Percentiles rank a stretch among this genome's conserved stretches.
Evolutionary conservation across 1,140 invertebrate species (phyloP).

Genomic region (Cydia splendana): DNA sequence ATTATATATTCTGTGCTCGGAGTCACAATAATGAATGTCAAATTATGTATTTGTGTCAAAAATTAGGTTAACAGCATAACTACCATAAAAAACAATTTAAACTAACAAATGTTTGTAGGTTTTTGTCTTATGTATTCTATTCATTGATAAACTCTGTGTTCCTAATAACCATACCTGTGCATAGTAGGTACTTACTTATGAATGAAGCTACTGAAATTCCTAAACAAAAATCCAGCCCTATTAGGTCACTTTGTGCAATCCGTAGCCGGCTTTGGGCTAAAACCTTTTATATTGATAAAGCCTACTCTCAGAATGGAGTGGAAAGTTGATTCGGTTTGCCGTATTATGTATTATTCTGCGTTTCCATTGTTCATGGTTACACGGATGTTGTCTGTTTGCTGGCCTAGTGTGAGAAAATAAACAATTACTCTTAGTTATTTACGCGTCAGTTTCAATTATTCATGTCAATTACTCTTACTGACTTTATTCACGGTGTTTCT

Average conservation of each 20-base stretch:
- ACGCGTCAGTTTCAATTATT: not conserved
- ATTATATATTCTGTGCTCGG: no score
- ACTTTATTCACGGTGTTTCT: not conserved
- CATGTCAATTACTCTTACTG: not conserved
- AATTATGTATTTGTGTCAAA: no score
- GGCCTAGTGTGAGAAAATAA: constrained; percentile 3
- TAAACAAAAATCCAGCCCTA: not conserved
- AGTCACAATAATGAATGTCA: no score
- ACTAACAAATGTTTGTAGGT: no score
- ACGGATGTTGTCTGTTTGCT: constrained; percentile 23
- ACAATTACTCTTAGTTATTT: not conserved
- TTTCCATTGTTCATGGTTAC: constrained; percentile 5
- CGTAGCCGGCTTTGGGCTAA: constrained; percentile 18
- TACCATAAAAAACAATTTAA: no score
- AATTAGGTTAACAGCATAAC: no score
- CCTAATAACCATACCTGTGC: no score
- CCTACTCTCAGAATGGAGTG: constrained; percentile 32
- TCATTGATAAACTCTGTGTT: no score
- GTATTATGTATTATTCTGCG: not conserved
- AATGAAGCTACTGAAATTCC: not conserved
- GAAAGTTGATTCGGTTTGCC: constrained; percentile 28
- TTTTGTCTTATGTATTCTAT: no score
- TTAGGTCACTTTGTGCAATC: not conserved
- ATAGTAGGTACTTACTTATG: no score
- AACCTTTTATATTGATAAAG: constrained; percentile 27